Conservation (phyloP, 1,140 invertebrate genomes). For the Ceratina calcarata region DNA sequence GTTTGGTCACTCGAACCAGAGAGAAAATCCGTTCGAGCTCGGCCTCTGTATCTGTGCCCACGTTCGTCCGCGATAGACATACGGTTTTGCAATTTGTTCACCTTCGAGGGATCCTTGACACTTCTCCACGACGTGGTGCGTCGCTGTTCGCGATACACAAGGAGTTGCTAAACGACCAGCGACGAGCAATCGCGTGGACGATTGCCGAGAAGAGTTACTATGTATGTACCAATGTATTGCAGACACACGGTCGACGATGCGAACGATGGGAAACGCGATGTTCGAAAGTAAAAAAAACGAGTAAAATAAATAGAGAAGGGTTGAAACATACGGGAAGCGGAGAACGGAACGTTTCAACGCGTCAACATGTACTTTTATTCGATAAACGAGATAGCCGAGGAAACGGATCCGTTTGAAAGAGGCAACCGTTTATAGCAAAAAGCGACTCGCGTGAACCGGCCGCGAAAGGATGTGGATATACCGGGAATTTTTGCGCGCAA, state of each 20-base stretch:
- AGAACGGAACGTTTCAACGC: background rate
- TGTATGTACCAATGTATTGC: background rate
- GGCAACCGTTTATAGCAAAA: conserved; percentile 3
- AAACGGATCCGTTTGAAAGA: background rate
- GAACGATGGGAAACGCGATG: no score
- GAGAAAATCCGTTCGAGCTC: conserved; percentile 8
- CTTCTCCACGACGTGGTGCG: conserved; percentile 3
- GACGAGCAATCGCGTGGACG: conserved; percentile 16
- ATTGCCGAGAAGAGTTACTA: background rate
- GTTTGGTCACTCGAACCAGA: background rate
- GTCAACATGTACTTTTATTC: background rate
- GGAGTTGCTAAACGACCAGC: conserved; percentile 35
- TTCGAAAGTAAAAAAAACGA: background rate
- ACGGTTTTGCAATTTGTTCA: conserved; percentile 47
- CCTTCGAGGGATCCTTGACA: conserved; percentile 56
- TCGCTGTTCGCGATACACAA: conserved; percentile 21
- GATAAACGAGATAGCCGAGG: conserved; percentile 3
- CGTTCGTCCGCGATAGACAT: conserved; percentile 30
- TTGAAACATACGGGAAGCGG: background rate
- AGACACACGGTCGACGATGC: no score
- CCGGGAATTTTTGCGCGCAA: background rate
- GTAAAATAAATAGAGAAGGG: background rate
- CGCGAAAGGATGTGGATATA: conserved; percentile 19
- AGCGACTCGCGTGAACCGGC: background rate
- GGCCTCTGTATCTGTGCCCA: conserved; percentile 12